phyloP scores from a whole-genome alignment of 2,888 invertebrate genomes.

The Cryptus viduatorius region DNA sequence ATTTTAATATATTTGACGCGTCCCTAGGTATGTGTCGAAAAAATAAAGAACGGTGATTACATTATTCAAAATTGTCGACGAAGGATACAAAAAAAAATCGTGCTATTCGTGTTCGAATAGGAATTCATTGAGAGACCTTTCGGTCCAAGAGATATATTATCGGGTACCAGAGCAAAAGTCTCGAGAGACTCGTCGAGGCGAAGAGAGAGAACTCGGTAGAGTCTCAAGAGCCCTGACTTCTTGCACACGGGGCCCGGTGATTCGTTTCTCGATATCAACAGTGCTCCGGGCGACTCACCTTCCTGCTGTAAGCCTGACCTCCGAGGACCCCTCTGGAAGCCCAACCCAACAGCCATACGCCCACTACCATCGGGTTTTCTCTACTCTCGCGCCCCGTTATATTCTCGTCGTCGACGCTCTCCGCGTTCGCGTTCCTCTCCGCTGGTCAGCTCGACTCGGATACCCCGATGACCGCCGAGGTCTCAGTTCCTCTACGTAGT shows the following conservation, averaged over 20 bases:
- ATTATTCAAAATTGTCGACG: neutral
- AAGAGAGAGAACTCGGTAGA: constrained; percentile 45
- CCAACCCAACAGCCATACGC: constrained; percentile 82
- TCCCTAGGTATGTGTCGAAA: neutral
- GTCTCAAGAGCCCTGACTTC: constrained; percentile 63
- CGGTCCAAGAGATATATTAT: constrained; percentile 49
- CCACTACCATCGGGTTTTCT: constrained; percentile 76
- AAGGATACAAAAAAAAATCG: neutral
- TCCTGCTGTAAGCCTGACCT: constrained; percentile 82
- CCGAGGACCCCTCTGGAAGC: constrained; percentile 81
- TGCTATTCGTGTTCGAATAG: constrained; percentile 17
- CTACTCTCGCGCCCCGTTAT: constrained; percentile 65
- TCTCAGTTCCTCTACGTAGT: constrained; percentile 13
- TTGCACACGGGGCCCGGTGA: constrained; percentile 73
- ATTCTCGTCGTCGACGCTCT: constrained; percentile 61
- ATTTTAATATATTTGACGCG: neutral
- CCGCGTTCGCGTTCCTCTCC: constrained; percentile 62
- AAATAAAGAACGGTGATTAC: neutral
- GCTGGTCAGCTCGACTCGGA: constrained; percentile 62
- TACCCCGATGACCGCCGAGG: constrained; percentile 62
- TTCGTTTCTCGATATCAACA: constrained; percentile 83
- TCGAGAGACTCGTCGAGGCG: constrained; percentile 45
- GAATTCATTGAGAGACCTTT: constrained; percentile 51
- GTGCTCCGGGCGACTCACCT: constrained; percentile 82
- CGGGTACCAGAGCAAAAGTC: constrained; percentile 60